These are phyloP conservation scores for Hirudinaria manillensis DNA, from an alignment of 2,888 invertebrate genomes.

Conservation along the genomic window DNA sequence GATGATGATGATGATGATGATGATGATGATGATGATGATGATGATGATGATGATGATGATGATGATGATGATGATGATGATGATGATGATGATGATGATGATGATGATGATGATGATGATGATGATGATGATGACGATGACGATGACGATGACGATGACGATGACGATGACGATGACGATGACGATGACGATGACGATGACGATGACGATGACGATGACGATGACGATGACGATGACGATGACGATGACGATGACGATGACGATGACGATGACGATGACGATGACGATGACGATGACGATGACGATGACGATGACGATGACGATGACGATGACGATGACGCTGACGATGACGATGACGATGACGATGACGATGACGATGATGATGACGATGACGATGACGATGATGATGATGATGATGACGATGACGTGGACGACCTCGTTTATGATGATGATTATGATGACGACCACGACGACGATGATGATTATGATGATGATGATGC, in stretches of 20 bases:
- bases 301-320: slow-evolving; percentile 18
- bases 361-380: slow-evolving; percentile 1
- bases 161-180: slow-evolving; percentile 18
- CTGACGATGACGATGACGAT: slow-evolving; percentile 12
- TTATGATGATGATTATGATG: background rate
- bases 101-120: slow-evolving; percentile 20
- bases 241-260: slow-evolving; percentile 17
- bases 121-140: slow-evolving; percentile 21
- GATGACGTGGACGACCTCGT: background rate
- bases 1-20: slow-evolving; percentile 23
- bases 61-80: slow-evolving; percentile 21
- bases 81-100: slow-evolving; percentile 3
- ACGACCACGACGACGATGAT: slow-evolving; percentile 4
- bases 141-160: slow-evolving; percentile 21
- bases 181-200: slow-evolving; percentile 17
- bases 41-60: slow-evolving; percentile 30
- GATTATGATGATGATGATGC: slow-evolving; percentile 7
- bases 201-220: slow-evolving; percentile 20
- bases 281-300: slow-evolving; percentile 12
- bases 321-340: slow-evolving; percentile 7
- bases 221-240: slow-evolving; percentile 18
- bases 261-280: slow-evolving; percentile 15
- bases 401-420: slow-evolving; percentile 10
- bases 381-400: slow-evolving; percentile 17
- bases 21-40: slow-evolving; percentile 33